Base-by-base conservation (phyloP, 2,888 invertebrate genomes). In the Hydriomena furcata region DNA sequence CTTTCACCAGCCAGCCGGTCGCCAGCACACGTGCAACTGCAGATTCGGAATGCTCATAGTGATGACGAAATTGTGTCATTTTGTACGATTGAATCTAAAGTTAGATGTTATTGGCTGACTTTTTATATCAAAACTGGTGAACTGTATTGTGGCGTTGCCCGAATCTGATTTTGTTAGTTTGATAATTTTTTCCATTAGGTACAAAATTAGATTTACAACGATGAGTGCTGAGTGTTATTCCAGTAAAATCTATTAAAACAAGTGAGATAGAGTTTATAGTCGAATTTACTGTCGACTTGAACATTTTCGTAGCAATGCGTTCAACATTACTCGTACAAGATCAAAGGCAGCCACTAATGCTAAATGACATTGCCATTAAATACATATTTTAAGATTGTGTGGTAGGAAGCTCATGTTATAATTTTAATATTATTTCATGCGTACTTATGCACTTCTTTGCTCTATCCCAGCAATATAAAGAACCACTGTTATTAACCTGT, bases 1-100 rank as follows among this genome's bases (percentile, higher is more conserved):
- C 74, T 76, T 75, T 76, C 76, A 69, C 68, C 71, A 74, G 71
- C 67, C 71, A 66, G 75, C 68, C 63, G 67, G 68, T 55, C 67
- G 67, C 71, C 65, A 54, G 52, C 61, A 53, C 63, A 61, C 63
- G 63, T 60, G 65, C 64, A 55, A 46, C 46, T 43, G 38, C 42
- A 30, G 30, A 36, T 38, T 27, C 11, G 6, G 30, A 43, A 47
- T 42, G 32, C 24, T 45, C 21, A 38, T 50, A 13, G 44, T 17
- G 27, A 40, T 46, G 38, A 46, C 32, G 46, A 46, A 46, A 46
- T 34, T 38, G 46, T 46, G 24, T 46, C 37, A 30, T 30, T n/a
- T 12, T 36, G n/a, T 28, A 35, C 42, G 11, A 20, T 28, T 8
- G 0, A 35, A 25, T 7, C 30, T 21, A 17, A 27, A 38, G 20